Conservation (phyloP, 1,140 invertebrate genomes). For the Drosophila parvula region DNA sequence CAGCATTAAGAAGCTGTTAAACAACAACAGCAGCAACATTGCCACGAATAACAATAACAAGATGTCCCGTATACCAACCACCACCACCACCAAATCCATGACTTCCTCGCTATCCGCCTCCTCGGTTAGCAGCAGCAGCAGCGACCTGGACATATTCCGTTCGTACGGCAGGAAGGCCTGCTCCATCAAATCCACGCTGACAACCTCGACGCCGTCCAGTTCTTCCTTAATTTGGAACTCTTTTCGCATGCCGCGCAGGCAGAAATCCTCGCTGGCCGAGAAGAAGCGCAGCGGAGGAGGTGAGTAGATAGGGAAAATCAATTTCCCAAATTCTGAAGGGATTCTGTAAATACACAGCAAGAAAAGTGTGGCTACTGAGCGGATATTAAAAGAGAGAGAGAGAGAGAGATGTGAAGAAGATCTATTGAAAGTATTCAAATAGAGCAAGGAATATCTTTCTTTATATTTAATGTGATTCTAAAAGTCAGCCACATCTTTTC, state of each 20-base stretch:
- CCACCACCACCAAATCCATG: conserved; percentile 56
- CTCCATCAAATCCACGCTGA: conserved; percentile 37
- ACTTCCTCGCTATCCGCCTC: conserved; percentile 32
- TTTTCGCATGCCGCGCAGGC: conserved; percentile 79
- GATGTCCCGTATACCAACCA: conserved; percentile 63
- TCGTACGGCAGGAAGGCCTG: conserved; percentile 35
- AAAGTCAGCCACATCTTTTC: background rate
- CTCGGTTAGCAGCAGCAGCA: conserved; percentile 9
- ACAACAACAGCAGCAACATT: conserved; percentile 34
- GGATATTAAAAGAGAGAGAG: too few relatives aligned
- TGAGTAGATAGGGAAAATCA: conserved; percentile 47
- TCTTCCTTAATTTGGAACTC: conserved; percentile 81
- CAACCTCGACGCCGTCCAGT: conserved; percentile 43
- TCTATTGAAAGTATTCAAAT: too few relatives aligned
- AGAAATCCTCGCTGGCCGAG: conserved; percentile 53
- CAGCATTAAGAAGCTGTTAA: conserved; percentile 62
- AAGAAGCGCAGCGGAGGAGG: conserved; percentile 41
- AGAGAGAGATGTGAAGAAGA: too few relatives aligned
- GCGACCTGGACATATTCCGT: conserved; percentile 66
- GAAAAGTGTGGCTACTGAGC: background rate
- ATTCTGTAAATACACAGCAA: conserved; percentile 5
- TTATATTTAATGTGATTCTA: background rate
- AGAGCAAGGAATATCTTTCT: background rate
- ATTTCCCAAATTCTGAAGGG: conserved; percentile 12
- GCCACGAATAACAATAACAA: conserved; percentile 49